Evolutionary conservation across 2,113 vertebrate genomes (phyloP).

Genomic region (Rynchops niger): DNA sequence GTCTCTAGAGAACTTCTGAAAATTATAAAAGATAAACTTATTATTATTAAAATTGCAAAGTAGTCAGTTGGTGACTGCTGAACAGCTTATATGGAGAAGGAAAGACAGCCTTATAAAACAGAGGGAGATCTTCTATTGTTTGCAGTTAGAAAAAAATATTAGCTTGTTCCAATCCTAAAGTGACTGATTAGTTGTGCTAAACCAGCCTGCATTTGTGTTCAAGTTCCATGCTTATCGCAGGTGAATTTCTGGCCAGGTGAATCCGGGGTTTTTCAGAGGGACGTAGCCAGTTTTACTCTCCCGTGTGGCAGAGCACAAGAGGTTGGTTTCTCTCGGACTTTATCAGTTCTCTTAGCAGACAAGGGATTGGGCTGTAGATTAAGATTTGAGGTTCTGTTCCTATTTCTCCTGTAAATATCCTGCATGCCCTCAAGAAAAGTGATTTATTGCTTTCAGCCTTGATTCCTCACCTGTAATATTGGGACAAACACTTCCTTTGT

Average conservation of each 20-base stretch:
- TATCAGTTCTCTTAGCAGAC: not conserved
- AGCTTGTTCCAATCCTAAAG: not conserved
- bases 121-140: not conserved
- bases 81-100: slow-evolving; percentile 41
- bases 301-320: rapidly evolving
- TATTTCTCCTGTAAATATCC: not conserved
- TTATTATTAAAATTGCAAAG: not conserved
- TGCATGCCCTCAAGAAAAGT: not conserved
- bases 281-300: not conserved
- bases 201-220: not conserved
- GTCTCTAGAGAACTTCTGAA: not conserved
- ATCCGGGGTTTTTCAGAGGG: not conserved
- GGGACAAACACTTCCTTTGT: not conserved
- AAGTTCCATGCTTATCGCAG: not conserved
- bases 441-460: not conserved
- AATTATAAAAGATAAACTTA: not conserved
- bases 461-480: not conserved
- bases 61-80: not conserved
- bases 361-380: not conserved
- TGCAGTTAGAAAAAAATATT: not conserved
- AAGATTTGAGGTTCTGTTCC: not conserved
- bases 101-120: not conserved
- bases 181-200: not conserved
- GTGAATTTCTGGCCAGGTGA: not conserved
- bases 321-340: not conserved